Conservation (phyloP, 2,113 vertebrate genomes). For the Stercorarius parasiticus region DNA sequence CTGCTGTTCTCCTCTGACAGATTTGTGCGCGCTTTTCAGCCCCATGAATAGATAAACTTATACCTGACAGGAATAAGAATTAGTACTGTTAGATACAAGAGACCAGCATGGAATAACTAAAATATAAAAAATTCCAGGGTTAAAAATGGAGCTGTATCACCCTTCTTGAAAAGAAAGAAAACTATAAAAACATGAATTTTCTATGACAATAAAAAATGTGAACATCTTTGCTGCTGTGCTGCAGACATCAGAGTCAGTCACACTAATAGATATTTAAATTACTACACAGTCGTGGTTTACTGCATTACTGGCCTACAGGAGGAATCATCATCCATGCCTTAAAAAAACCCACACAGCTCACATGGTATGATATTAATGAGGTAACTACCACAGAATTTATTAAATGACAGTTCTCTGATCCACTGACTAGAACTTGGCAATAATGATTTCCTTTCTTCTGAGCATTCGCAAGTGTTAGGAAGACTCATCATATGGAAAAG, state of each 20-base stretch:
- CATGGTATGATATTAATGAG: neutral
- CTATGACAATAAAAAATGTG: neutral
- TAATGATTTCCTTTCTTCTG: neutral
- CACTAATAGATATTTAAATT: constrained; percentile 9
- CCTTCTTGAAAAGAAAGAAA: neutral
- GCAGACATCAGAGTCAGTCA: neutral
- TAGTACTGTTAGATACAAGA: constrained; percentile 19
- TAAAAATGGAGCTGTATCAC: neutral
- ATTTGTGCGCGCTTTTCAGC: constrained; percentile 82
- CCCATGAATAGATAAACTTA: constrained; percentile 93
- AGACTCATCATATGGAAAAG: neutral
- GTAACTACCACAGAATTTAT: neutral
- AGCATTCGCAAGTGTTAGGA: neutral
- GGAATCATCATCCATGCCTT: neutral
- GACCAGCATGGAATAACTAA: neutral
- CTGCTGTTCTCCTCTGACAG: constrained; percentile 80
- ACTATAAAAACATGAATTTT: neutral
- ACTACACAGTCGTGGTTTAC: neutral
- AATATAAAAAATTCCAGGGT: neutral
- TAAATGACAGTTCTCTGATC: neutral
- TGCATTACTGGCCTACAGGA: neutral
- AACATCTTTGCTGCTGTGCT: neutral
- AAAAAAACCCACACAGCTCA: neutral
- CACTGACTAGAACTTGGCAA: neutral
- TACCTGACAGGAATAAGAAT: constrained; percentile 79